A percentile compares a stretch with the other conserved stretches of the same genome.
These are phyloP conservation scores for Corvus cornix DNA, from an alignment of 2,113 vertebrate genomes.

Conservation along the genomic window DNA sequence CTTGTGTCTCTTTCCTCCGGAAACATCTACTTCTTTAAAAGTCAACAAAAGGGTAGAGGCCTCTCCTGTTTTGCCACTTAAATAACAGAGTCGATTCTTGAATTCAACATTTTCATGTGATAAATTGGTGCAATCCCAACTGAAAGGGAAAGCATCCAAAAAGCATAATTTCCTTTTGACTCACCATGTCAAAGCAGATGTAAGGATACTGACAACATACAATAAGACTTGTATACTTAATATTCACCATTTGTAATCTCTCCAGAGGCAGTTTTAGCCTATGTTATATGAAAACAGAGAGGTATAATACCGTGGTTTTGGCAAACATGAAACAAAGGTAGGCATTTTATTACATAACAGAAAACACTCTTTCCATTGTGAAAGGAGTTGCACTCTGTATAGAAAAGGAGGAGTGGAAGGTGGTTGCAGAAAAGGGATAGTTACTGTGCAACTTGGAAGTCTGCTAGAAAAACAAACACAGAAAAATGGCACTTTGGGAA, in stretches of 20 bases:
- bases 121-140: background rate
- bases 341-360: background rate
- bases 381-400: background rate
- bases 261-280: background rate
- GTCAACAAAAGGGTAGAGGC: background rate
- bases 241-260: background rate
- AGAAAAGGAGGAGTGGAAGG: conserved; percentile 1
- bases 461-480: conserved; percentile 26
- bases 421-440: background rate
- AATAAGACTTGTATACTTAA: background rate
- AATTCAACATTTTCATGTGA: background rate
- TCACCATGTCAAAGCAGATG: background rate
- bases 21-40: background rate
- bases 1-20: background rate
- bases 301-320: background rate
- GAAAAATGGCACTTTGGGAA: background rate
- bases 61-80: background rate
- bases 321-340: background rate
- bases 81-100: background rate
- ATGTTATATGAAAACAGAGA: background rate
- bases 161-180: background rate
- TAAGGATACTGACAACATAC: background rate
- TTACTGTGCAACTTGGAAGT: background rate
- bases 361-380: background rate
- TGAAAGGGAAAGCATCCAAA: background rate